Base-by-base conservation (phyloP, 2,888 invertebrate species). In the Steromphala cineraria region DNA sequence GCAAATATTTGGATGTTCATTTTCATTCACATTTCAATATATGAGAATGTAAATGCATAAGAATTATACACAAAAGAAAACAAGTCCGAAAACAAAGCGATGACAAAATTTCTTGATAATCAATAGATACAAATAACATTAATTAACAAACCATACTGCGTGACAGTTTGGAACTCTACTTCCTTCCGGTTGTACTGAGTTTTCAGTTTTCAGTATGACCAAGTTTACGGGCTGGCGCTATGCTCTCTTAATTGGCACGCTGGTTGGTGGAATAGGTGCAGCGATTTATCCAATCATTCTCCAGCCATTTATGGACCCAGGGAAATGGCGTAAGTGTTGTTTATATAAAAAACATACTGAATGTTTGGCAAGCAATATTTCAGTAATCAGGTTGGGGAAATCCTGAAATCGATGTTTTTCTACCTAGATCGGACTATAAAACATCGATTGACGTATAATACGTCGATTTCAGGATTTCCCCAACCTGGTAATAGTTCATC, bases 271-370 rank as follows among this genome's bases (percentile, higher is more conserved):
- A 2, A 91, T 96, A 80, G 95, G 95, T 80, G 74, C 94, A 10
- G 93, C 95, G 4, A 88, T 95, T 74, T 96, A 96, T 92, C 95
- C 95, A 10, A 94, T 95, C 79, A 94, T 95, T 17, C 94, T 96
- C 82, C 93, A 94, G 74, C 96, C 96, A 5, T 95, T 96, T 94
- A 92, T 95, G 3, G 94, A 96, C 92, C 92, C 95, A 82, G 95
- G 95, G 0, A 93, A 95, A 84, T 96, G 96, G 89, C 95, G 96
- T 96, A 94, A 94, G 95, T 88, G 15, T 53, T 1, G 36, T 24
- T 7, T 24, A 5, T 80, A n/a, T n/a, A n/a, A n/a, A n/a, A n/a
- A n/a, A n/a, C n/a, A n/a, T n/a, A n/a, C n/a, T n/a, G n/a, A n/a
- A n/a, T n/a, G n/a, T n/a, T n/a, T n/a, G n/a, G n/a, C n/a, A n/a